Evolutionary conservation across 2,888 invertebrate genomes (phyloP).

Genomic region (Teleiodes luculella): DNA sequence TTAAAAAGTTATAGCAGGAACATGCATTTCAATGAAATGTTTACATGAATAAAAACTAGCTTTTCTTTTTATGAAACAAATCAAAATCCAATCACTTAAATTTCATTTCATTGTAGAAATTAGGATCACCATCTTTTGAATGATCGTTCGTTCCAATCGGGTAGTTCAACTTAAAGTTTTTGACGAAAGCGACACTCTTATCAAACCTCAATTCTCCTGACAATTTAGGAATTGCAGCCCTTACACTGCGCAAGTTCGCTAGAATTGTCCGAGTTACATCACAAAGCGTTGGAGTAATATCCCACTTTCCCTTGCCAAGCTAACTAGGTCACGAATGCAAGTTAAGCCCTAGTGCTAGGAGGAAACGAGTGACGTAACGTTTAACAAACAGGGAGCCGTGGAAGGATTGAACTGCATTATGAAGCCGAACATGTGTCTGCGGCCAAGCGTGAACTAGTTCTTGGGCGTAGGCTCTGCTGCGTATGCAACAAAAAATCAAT

Average conservation of each 20-base stretch:
- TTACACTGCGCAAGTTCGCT: not conserved
- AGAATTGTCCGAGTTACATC: slow-evolving; percentile 18
- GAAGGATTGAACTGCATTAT: slow-evolving; percentile 6
- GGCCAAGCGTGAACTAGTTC: not conserved
- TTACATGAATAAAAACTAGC: too few relatives aligned
- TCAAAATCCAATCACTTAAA: too few relatives aligned
- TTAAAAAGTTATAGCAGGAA: too few relatives aligned
- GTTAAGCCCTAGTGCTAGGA: slow-evolving; percentile 26
- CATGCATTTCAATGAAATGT: not conserved
- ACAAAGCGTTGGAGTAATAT: slow-evolving; percentile 7
- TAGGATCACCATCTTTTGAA: too few relatives aligned
- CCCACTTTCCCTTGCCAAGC: slow-evolving; percentile 5
- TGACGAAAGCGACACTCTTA: too few relatives aligned
- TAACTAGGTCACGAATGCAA: slow-evolving; percentile 19
- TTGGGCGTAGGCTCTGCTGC: not conserved
- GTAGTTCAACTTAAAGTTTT: too few relatives aligned
- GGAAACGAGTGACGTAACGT: slow-evolving; percentile 9
- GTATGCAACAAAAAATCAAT: not conserved
- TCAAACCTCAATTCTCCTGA: not conserved
- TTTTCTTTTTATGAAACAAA: too few relatives aligned
- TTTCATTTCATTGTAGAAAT: too few relatives aligned
- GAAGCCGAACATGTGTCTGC: slow-evolving; percentile 1
- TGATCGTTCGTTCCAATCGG: too few relatives aligned
- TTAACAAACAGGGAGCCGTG: not conserved
- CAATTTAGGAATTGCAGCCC: not conserved